Evolutionary conservation across 2,888 invertebrate species (phyloP), one percentile per base, ranked within the genome.

Genomic region (Apotomis capreana): DNA sequence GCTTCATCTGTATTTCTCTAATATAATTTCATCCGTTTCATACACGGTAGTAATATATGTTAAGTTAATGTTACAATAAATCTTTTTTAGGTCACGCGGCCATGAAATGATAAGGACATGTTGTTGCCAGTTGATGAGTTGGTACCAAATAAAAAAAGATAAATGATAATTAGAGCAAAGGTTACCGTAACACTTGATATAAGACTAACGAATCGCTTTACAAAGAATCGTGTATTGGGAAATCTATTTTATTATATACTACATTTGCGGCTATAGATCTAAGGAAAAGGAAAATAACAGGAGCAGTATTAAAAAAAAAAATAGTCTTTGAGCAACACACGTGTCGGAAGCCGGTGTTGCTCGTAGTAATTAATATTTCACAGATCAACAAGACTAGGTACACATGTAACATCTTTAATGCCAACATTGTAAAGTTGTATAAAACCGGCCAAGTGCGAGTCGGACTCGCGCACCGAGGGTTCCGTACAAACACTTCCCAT

Each of bases 11-110:
- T 2, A 40, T 49, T 49, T 13, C 12, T 15, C 12, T 15, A 51
- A 44, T 4, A 52, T 52, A 4, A 5, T 40, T 26, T 37, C 26
- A 12, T n/a, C 9, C 57, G n/a, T 36, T 36, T 55, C 52, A 52
- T 54, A 13, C 51, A 65, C 13, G 37, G 26, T 37, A 49, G 26
- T 37, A 15, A 57, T 49, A n/a, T n/a, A n/a, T n/a, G 13, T 62
- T 58, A 9, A 59, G 62, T 60, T 46, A 63, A 69, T 73, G 13
- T 68, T 57, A 61, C 60, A 58, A 61, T 77, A 73, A 74, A 79
- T 78, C 78, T 81, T 89, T 91, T 91, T 90, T 92, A 87, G 92
- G 92, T 92, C 91, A 92, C 84, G 91, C 91, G 91, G 91, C 90
- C 89, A 87, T 77, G 74, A 75, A 79, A 84, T 88, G 92, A 92